Evolutionary conservation across 2,113 vertebrate genomes (phyloP).

Genomic region (Phylloscopus trochiloides): DNA sequence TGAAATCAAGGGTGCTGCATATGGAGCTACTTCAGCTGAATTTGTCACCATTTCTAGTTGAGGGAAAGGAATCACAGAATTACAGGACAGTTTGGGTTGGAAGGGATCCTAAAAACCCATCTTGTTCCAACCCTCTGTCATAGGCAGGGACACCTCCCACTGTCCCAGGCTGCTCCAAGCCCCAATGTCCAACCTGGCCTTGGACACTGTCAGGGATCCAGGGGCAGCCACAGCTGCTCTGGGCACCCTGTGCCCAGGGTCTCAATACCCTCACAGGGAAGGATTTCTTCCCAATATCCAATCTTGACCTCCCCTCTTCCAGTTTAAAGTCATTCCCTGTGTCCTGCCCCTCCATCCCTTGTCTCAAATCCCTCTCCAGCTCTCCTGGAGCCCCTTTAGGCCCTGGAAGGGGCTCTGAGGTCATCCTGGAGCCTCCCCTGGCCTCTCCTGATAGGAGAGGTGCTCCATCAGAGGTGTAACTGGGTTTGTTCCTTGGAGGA

Average conservation of each 20-base stretch:
- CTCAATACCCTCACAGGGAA: background rate
- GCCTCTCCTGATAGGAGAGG: background rate
- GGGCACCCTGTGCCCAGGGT: background rate
- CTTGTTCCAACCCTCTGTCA: background rate
- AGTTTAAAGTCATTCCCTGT: background rate
- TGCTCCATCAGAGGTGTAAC: background rate
- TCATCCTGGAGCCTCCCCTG: background rate
- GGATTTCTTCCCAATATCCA: background rate
- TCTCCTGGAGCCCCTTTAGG: background rate
- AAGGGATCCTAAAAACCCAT: background rate
- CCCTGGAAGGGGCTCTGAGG: fast-evolving
- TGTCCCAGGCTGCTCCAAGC: background rate
- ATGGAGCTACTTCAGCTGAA: background rate
- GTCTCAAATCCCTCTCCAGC: background rate
- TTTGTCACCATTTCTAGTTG: conserved; percentile 23
- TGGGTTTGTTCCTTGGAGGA: conserved; percentile 35
- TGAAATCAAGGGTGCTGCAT: conserved; percentile 38
- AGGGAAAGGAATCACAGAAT: background rate
- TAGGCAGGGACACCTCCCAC: background rate
- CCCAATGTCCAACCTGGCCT: background rate
- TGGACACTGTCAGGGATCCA: background rate
- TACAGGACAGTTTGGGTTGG: background rate
- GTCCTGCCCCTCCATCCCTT: background rate
- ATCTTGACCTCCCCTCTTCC: fast-evolving
- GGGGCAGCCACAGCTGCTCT: background rate